phyloP scores from a whole-genome alignment of 2,113 vertebrate species.

The Scatophagus argus region DNA sequence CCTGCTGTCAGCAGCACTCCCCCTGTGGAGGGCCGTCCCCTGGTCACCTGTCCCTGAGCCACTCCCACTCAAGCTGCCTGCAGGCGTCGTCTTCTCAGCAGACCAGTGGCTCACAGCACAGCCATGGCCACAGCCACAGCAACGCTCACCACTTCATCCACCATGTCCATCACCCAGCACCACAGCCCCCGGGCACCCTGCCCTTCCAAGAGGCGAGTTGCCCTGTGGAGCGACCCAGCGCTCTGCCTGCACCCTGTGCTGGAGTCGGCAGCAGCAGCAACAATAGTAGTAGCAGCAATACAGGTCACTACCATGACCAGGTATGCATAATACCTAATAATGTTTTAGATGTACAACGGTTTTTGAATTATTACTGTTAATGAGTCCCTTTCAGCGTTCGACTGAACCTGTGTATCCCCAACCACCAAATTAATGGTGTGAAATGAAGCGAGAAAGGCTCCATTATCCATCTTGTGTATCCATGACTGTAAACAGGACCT shows the following conservation, averaged over 20 bases:
- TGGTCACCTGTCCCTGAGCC: slow-evolving; percentile 89
- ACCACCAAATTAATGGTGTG: no score
- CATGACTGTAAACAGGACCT: no score
- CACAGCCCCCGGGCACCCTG: slow-evolving; percentile 85
- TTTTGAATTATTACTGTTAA: no score
- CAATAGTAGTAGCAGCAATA: slow-evolving; percentile 81
- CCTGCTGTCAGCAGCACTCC: slow-evolving; percentile 98
- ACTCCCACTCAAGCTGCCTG: slow-evolving; percentile 92
- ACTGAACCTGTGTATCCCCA: no score
- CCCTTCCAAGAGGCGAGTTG: slow-evolving; percentile 91
- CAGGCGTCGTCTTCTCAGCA: slow-evolving; percentile 88
- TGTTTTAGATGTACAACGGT: no score
- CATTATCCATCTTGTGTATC: no score
- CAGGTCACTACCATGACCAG: slow-evolving; percentile 84
- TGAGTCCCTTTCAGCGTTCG: no score
- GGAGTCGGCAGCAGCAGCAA: slow-evolving; percentile 81
- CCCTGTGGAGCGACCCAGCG: slow-evolving; percentile 91
- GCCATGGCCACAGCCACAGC: slow-evolving; percentile 87
- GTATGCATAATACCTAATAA: no score
- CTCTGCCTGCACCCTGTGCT: slow-evolving; percentile 89
- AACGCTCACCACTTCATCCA: slow-evolving; percentile 90
- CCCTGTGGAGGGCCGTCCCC: slow-evolving; percentile 93
- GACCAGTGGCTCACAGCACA: slow-evolving; percentile 86
- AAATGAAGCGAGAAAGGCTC: no score
- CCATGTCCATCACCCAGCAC: slow-evolving; percentile 90